Conservation (phyloP, 2,888 invertebrate genomes). For the Cremastinae sp. region DNA sequence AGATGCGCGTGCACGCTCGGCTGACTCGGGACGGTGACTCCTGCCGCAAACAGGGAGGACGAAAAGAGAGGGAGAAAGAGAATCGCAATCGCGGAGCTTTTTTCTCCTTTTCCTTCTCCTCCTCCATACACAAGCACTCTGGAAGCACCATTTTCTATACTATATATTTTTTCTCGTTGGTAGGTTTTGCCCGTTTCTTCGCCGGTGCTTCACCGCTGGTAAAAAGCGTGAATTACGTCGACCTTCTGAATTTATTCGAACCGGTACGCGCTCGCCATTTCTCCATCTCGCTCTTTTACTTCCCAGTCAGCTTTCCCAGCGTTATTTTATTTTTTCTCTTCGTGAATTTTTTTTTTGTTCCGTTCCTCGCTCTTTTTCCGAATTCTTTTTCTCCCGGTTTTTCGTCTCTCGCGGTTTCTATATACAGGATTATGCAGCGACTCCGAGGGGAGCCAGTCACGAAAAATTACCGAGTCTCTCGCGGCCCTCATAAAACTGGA, state of each 20-base stretch:
- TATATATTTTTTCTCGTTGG: constrained; percentile 52
- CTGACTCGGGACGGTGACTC: constrained; percentile 46
- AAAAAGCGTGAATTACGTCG: constrained; percentile 60
- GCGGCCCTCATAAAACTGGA: constrained; percentile 30
- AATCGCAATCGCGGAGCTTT: constrained; percentile 46
- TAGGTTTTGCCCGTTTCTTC: constrained; percentile 42
- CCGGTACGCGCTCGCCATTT: constrained; percentile 42
- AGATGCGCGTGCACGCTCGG: constrained; percentile 45
- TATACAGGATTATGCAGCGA: constrained; percentile 57
- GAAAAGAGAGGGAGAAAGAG: constrained; percentile 17
- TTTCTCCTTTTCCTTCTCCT: constrained; percentile 24
- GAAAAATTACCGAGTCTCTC: constrained; percentile 38
- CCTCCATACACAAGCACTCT: constrained; percentile 24
- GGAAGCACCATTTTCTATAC: constrained; percentile 45
- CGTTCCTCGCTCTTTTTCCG: constrained; percentile 9
- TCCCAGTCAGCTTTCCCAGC: no score
- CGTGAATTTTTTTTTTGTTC: background rate
- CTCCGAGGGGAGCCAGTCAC: constrained; percentile 24
- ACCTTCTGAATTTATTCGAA: constrained; percentile 59
- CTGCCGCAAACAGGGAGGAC: constrained; percentile 18
- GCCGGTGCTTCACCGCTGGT: constrained; percentile 46
- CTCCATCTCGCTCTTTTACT: constrained; percentile 23
- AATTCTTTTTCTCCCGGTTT: constrained; percentile 25
- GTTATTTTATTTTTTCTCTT: no score
- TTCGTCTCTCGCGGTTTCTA: constrained; percentile 33